phyloP scores from a whole-genome alignment of 2,113 vertebrate species.

The Podarcis cretensis region DNA sequence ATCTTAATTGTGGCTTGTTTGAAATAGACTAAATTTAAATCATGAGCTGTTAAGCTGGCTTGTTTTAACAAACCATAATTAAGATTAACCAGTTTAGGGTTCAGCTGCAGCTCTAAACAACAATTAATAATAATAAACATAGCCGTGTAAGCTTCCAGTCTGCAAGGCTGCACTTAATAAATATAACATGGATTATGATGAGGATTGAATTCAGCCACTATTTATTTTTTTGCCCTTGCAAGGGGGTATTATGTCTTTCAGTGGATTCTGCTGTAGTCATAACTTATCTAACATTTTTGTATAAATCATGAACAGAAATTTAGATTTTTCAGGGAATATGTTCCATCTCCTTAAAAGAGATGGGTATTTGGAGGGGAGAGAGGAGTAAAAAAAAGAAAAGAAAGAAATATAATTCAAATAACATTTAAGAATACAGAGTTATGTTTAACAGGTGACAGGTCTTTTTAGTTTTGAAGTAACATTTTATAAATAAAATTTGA shows the following conservation, averaged over 20 bases:
- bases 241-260: background rate
- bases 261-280: constrained; percentile 13
- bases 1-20: background rate
- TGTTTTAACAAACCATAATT: background rate
- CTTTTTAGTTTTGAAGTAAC: constrained; percentile 7
- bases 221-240: background rate
- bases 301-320: constrained; percentile 13
- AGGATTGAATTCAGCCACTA: background rate
- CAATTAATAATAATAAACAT: background rate
- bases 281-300: background rate
- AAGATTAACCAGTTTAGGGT: background rate
- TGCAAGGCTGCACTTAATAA: background rate
- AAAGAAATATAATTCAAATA: background rate
- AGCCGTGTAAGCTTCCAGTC: background rate
- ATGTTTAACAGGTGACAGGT: background rate
- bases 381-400: background rate
- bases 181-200: no score
- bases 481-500: background rate
- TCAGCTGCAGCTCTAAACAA: background rate
- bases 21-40: background rate
- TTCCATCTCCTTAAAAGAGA: constrained; percentile 7
- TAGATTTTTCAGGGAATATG: background rate
- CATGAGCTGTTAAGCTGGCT: background rate
- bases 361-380: background rate
- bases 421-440: background rate